These are phyloP conservation scores for Dipodomys ordii DNA, from an alignment of 2,113 vertebrate species.

Conservation along the genomic window DNA sequence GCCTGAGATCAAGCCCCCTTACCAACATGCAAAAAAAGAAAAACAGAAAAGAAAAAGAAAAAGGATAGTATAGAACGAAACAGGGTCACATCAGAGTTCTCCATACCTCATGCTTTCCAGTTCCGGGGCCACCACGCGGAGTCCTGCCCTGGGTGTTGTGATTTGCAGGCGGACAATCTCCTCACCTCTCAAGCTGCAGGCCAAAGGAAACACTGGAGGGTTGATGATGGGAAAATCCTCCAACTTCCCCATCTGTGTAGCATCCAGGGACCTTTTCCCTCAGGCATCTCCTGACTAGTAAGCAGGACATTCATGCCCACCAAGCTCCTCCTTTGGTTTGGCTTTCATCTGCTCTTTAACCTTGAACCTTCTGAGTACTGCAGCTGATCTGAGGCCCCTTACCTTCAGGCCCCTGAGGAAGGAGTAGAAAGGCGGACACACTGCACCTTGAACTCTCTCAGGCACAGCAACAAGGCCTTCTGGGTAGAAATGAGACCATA, in stretches of 20 bases:
- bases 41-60: too few species aligned
- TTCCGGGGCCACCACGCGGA: conserved; percentile 31
- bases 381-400: background rate
- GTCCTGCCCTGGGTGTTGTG: background rate
- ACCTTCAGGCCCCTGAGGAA: background rate
- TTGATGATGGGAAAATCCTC: background rate
- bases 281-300: background rate
- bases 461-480: background rate
- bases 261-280: background rate
- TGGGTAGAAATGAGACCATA: background rate
- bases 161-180: conserved; percentile 50
- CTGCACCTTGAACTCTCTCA: background rate
- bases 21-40: too few species aligned
- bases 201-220: conserved; percentile 23
- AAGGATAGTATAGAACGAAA: background rate
- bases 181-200: conserved; percentile 38
- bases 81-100: background rate
- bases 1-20: too few species aligned
- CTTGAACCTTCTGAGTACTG: background rate
- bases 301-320: background rate
- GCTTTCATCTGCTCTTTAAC: background rate
- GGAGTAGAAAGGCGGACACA: background rate
- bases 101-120: conserved; percentile 49
- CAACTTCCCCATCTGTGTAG: background rate
- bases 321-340: background rate